These are phyloP conservation scores for Pharmacophagus antenor DNA, from an alignment of 2,888 invertebrate genomes.

Conservation along the genomic window DNA sequence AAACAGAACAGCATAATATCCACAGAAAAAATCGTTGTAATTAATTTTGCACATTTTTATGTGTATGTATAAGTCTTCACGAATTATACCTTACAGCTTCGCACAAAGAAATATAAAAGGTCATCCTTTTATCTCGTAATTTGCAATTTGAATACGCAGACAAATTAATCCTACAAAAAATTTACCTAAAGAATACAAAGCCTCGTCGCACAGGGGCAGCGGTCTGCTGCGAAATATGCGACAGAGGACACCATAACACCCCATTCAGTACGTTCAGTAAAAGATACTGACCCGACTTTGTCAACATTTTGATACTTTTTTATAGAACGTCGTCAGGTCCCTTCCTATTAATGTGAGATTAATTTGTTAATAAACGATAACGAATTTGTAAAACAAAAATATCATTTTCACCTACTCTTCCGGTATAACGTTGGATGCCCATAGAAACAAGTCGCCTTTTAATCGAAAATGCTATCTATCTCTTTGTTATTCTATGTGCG, in stretches of 20 bases:
- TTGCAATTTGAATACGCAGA: conserved; percentile 78
- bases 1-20: not conserved
- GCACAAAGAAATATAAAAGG: conserved; percentile 53
- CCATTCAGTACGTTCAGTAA: conserved; percentile 37
- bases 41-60: no score
- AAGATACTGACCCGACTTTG: conserved; percentile 43
- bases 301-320: conserved; percentile 39
- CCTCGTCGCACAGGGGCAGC: conserved; percentile 52
- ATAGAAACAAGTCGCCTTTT: conserved; percentile 40
- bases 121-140: conserved; percentile 71
- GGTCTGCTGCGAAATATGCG: conserved; percentile 62
- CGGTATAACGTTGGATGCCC: not conserved
- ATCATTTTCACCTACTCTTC: not conserved
- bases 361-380: not conserved
- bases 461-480: conserved; percentile 42
- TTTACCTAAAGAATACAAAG: conserved; percentile 67
- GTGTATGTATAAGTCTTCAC: conserved; percentile 20
- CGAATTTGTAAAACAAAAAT: not conserved
- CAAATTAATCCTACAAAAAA: conserved; percentile 76
- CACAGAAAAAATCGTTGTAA: no score
- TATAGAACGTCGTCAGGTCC: not conserved
- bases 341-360: not conserved
- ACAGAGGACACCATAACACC: conserved; percentile 54
- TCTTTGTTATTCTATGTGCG: conserved; percentile 65
- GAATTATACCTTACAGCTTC: conserved; percentile 38